Evolutionary conservation across 2,797 vertebrate genomes (phyloP).

Genomic region (Ciconia nigra): DNA sequence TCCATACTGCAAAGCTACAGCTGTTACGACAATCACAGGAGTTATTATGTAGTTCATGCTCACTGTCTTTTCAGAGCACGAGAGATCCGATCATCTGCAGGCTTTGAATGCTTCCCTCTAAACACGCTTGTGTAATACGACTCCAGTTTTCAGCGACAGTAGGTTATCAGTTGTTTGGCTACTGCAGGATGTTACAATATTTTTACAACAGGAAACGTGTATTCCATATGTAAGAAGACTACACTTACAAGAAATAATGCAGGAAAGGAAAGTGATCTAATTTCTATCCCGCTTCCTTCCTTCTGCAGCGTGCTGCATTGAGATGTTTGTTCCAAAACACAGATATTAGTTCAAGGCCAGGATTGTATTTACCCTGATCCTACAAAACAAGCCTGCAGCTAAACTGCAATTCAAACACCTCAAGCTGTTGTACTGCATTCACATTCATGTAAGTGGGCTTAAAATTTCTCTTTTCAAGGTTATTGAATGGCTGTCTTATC

Average conservation of each 20-base stretch:
- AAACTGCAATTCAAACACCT: neutral
- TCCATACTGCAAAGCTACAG: neutral
- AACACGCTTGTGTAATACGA: neutral
- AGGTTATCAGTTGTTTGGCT: neutral
- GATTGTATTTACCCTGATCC: neutral
- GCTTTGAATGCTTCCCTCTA: neutral
- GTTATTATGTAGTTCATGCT: neutral
- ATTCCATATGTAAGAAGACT: slow-evolving; percentile 18
- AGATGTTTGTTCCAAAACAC: slow-evolving; percentile 41
- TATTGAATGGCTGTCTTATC: neutral
- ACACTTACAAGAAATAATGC: slow-evolving; percentile 36
- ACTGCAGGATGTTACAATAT: neutral
- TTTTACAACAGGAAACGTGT: slow-evolving; percentile 53
- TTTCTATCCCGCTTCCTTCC: slow-evolving; percentile 56
- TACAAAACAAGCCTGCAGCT: slow-evolving; percentile 16
- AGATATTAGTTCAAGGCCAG: slow-evolving; percentile 39
- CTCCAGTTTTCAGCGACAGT: neutral
- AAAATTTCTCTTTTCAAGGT: neutral
- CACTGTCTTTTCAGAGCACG: neutral
- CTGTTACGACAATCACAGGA: neutral
- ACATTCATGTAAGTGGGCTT: neutral
- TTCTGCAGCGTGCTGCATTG: slow-evolving; percentile 8
- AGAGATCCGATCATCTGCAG: neutral
- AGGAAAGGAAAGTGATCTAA: slow-evolving; percentile 50
- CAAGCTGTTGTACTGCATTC: neutral